phyloP scores from a whole-genome alignment of 2,888 invertebrate species.

The Cordilura impudica region DNA sequence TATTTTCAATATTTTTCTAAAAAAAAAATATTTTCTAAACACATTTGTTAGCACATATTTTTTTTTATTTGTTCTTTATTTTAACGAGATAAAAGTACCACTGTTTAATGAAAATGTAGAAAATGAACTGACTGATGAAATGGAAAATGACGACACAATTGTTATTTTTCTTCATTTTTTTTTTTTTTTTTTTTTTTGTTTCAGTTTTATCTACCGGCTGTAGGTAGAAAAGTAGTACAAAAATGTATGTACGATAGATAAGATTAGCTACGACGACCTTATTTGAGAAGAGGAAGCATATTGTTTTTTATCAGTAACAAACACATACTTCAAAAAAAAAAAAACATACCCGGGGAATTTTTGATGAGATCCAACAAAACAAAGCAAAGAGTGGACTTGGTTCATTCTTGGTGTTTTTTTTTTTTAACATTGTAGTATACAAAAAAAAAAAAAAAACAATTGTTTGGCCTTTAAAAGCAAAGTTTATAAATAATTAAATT shows the following conservation, averaged over 20 bases:
- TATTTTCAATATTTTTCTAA: slow-evolving; percentile 2
- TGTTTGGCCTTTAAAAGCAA: background rate
- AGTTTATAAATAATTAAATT: background rate
- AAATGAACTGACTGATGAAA: slow-evolving; percentile 48
- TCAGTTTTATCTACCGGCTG: background rate
- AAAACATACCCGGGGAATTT: background rate
- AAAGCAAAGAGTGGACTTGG: background rate
- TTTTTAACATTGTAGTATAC: background rate
- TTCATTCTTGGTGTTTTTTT: background rate
- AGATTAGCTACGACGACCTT: slow-evolving; percentile 34
- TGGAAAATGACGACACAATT: slow-evolving; percentile 27
- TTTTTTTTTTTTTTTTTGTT: background rate
- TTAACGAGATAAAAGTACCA: slow-evolving; percentile 7
- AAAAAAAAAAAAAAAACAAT: background rate
- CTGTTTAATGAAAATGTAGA: slow-evolving; percentile 40
- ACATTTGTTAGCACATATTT: slow-evolving; percentile 29
- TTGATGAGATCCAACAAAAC: background rate
- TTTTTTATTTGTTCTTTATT: background rate
- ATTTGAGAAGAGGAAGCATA: background rate
- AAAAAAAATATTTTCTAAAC: background rate
- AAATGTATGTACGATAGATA: slow-evolving; percentile 19
- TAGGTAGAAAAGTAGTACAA: background rate
- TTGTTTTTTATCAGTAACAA: slow-evolving; percentile 33
- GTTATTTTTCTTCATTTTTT: background rate
- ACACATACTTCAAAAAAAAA: slow-evolving; percentile 30